A percentile compares a stretch with the other conserved stretches of the same genome.
phyloP scores from a whole-genome alignment of 2,888 invertebrate species.

The Strigamia transsilvanica region DNA sequence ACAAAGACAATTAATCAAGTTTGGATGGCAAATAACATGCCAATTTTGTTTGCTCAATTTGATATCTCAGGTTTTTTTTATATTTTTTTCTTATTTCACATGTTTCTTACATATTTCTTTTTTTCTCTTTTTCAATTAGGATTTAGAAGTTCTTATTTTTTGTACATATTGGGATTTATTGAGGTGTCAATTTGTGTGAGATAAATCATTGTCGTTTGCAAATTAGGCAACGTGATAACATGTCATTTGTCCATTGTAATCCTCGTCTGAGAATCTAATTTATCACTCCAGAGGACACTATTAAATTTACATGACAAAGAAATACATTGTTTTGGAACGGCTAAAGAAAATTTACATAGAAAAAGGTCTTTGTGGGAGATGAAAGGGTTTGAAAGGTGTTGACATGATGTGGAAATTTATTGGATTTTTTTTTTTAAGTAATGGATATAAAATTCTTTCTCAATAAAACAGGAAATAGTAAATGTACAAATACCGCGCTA shows the following conservation, averaged over 20 bases:
- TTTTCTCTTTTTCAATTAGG: background rate
- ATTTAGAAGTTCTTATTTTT: background rate
- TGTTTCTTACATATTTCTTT: background rate
- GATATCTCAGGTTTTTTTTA: background rate
- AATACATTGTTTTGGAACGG: background rate
- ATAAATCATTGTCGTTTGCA: slow-evolving; percentile 10
- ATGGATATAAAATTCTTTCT: background rate
- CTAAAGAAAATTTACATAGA: slow-evolving; percentile 9
- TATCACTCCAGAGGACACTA: slow-evolving; percentile 22
- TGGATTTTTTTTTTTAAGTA: background rate
- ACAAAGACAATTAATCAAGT: slow-evolving; percentile 3
- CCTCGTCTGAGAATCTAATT: background rate
- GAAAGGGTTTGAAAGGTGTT: background rate
- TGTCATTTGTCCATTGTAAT: slow-evolving; percentile 5
- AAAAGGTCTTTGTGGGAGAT: background rate
- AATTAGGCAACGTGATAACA: background rate
- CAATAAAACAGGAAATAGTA: too few species aligned
- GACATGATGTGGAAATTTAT: background rate
- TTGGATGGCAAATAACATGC: background rate
- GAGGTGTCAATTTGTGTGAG: background rate
- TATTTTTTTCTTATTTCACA: background rate
- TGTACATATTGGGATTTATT: background rate
- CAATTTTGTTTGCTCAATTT: background rate
- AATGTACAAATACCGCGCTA: too few species aligned
- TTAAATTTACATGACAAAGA: slow-evolving; percentile 16